A percentile compares a stretch with the other conserved stretches of the same genome.
Evolutionary conservation across 2,113 vertebrate genomes (phyloP).

Genomic region (Podarcis muralis): DNA sequence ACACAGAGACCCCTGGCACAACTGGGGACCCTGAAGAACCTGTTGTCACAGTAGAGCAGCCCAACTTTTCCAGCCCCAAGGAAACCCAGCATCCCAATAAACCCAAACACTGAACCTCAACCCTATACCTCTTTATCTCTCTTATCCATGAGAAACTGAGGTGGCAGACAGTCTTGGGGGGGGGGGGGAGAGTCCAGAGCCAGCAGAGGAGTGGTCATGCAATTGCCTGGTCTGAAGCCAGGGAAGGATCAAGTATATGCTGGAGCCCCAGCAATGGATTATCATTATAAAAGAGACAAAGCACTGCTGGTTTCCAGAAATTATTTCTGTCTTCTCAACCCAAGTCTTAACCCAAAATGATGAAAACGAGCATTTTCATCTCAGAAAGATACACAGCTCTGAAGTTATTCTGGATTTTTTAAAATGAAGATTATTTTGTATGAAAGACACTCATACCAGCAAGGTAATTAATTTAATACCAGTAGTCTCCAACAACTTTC

Average conservation of each 20-base stretch:
- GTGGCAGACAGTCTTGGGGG: too few relatives aligned
- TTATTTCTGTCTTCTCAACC: neutral
- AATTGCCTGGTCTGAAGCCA: neutral
- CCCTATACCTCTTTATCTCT: neutral
- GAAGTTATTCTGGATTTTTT: neutral
- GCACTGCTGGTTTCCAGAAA: neutral
- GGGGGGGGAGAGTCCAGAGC: neutral
- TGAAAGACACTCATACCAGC: neutral
- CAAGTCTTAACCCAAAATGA: neutral
- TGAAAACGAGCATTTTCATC: neutral
- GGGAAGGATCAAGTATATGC: too few relatives aligned
- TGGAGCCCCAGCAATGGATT: neutral
- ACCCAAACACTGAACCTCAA: neutral
- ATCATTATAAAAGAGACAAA: constrained; percentile 28
- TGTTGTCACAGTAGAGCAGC: neutral
- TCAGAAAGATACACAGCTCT: neutral
- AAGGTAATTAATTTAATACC: neutral
- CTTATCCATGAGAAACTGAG: too few relatives aligned
- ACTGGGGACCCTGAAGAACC: neutral
- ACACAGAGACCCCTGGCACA: neutral
- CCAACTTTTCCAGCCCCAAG: neutral
- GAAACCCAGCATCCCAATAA: neutral
- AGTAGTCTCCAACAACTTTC: neutral
- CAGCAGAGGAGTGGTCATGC: neutral
- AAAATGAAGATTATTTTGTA: neutral